A percentile compares a stretch with the other conserved stretches of the same genome.
Conservation (phyloP, 92 coral and sea anemone species). For the Phenganax marumi region DNA sequence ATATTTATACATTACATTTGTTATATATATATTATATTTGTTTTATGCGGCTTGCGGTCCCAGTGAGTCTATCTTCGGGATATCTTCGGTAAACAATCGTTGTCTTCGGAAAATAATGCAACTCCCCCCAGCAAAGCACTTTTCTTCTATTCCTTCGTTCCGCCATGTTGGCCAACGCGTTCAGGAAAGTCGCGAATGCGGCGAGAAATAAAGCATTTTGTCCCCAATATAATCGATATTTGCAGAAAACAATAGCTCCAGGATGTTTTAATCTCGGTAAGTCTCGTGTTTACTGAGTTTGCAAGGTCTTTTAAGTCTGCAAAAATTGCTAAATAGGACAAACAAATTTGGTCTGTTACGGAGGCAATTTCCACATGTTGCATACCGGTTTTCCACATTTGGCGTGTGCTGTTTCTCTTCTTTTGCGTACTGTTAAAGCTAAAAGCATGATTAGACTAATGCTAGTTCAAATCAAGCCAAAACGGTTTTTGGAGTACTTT, state of each 20-base stretch:
- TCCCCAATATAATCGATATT: conserved; percentile 73
- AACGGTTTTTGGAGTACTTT: background rate
- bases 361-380: background rate
- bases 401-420: background rate
- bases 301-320: background rate
- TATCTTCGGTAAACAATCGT: conserved; percentile 56
- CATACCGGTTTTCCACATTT: background rate
- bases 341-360: background rate
- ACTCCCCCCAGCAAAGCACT: conserved; percentile 46
- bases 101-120: conserved; percentile 32
- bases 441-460: background rate
- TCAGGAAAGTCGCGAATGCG: conserved; percentile 93
- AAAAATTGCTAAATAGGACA: background rate
- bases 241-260: conserved; percentile 74
- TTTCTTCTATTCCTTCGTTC: conserved; percentile 64
- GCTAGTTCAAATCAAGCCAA: background rate
- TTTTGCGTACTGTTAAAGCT: background rate
- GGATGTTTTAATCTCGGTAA: conserved; percentile 87
- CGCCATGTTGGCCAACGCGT: conserved; percentile 97
- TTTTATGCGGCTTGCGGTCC: no score
- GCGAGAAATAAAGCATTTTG: conserved; percentile 73
- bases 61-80: conserved; percentile 40
- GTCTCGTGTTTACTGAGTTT: conserved; percentile 31
- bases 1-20: no score
- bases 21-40: no score